phyloP scores from a whole-genome alignment of 2,888 invertebrate genomes.

The Stenchaetothrips biformis region DNA sequence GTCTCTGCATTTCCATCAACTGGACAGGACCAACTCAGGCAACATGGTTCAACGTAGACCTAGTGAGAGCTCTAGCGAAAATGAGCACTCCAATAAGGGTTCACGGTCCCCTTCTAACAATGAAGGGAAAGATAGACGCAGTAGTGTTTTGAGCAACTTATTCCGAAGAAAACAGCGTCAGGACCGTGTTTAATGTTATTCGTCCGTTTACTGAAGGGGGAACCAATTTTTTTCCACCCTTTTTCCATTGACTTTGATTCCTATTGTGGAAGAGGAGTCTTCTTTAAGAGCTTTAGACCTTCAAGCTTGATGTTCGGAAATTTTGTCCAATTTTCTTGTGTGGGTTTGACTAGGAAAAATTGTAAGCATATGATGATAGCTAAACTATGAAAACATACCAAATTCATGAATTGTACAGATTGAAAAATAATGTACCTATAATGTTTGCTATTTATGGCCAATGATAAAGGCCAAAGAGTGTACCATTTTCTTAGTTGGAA shows the following conservation, averaged over 20 bases:
- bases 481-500: not conserved
- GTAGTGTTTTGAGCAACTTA: constrained; percentile 42
- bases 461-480: not conserved
- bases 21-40: constrained; percentile 28
- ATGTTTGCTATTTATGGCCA: not conserved
- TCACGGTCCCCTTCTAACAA: constrained; percentile 33
- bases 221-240: not conserved
- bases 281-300: too few species aligned
- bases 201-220: not conserved
- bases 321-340: too few species aligned
- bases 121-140: constrained; percentile 42
- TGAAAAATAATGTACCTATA: not conserved
- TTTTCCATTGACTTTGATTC: not conserved
- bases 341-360: too few species aligned
- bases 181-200: too few species aligned
- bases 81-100: constrained; percentile 40
- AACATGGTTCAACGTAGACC: constrained; percentile 37
- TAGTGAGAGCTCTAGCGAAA: constrained; percentile 45
- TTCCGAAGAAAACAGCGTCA: constrained; percentile 38
- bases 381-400: too few species aligned
- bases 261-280: not conserved
- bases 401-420: too few species aligned
- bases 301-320: too few species aligned
- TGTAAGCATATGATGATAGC: too few species aligned
- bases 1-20: not conserved